Base-by-base conservation (phyloP, 2,797 vertebrate genomes). In the Syngnathus rostellatus region DNA sequence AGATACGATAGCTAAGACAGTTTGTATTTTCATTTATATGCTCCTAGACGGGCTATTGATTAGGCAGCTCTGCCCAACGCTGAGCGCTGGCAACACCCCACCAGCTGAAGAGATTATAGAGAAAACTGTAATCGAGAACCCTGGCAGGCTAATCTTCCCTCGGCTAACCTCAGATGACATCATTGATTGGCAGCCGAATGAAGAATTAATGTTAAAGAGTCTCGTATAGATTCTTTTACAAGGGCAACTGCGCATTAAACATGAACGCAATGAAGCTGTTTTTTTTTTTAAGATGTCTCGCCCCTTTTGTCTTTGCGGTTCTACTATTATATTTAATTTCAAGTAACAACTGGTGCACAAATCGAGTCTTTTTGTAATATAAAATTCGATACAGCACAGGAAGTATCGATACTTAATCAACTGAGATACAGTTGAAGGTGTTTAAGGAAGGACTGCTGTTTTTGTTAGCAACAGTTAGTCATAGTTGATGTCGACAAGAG, bases 101-200 rank as follows among this genome's bases (percentile, higher is more conserved):
- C 75, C 80, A 71, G 60, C 81, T 72, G 78, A 72, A 77, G 62
- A 81, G 71, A 86, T 84, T 83, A 81, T 77, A 75, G 68, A 83
- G 61, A 57, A 57, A 57, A 57, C 37, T 25, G 25, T 77, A 81
- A 69, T 74, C 61, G 9, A 76, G 72, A 40, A 45, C 62, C 45
- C 14, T 25, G 12, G 25, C 31, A 61, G 60, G 64, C 65, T 57
- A 40, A 69, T 77, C 70, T 69, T 58, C 61, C 31, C 53, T 17
- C 25, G 45, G 31, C 63, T 62, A 45, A 57, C 39, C 64, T 61
- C 39, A 60, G 38, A 48, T 64, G 16, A 51, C 62, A 17, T 69
- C 1, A 11, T 61, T 65, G 64, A 73, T 45, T 63, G 74, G 12
- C 17, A 54, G 55, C 12, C 16, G 66, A 67, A 69, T 66, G 57